Evolutionary conservation across 2,113 vertebrate genomes (phyloP).

Genomic region (Nothocercus nigrocapillus): DNA sequence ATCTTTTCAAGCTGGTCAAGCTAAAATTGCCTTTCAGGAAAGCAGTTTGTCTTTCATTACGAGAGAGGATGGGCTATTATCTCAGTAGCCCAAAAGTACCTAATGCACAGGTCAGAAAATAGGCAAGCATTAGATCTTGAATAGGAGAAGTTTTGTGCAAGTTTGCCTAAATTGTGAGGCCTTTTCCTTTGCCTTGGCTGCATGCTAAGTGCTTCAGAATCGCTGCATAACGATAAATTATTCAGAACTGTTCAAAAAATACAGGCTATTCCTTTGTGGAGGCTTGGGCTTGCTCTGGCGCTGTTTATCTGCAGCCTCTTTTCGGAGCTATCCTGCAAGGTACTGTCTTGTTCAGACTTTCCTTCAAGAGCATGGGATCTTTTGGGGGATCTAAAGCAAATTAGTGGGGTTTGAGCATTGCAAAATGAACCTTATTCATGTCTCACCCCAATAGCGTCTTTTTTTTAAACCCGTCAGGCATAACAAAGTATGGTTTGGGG

Average conservation of each 20-base stretch:
- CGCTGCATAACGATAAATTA: neutral
- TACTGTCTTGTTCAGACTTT: accelerated
- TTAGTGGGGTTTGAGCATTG: neutral
- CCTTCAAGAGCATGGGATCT: neutral
- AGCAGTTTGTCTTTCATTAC: neutral
- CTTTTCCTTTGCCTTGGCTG: neutral
- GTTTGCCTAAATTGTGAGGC: neutral
- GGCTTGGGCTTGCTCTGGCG: accelerated
- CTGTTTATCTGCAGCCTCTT: neutral
- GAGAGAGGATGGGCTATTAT: neutral
- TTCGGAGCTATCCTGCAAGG: neutral
- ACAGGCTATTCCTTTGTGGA: neutral
- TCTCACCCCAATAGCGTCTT: neutral
- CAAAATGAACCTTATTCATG: neutral
- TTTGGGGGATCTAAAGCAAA: neutral
- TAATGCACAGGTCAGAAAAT: neutral
- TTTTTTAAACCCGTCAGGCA: neutral
- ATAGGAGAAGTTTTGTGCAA: neutral
- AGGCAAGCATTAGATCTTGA: neutral
- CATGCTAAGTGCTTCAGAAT: neutral
- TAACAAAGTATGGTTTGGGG: neutral
- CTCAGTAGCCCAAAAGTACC: neutral
- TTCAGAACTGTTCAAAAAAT: neutral
- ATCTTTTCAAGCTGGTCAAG: conserved; percentile 31
- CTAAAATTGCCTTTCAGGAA: conserved; percentile 6